Conservation (phyloP, 2,113 vertebrate genomes). For the Raja brachyura region DNA sequence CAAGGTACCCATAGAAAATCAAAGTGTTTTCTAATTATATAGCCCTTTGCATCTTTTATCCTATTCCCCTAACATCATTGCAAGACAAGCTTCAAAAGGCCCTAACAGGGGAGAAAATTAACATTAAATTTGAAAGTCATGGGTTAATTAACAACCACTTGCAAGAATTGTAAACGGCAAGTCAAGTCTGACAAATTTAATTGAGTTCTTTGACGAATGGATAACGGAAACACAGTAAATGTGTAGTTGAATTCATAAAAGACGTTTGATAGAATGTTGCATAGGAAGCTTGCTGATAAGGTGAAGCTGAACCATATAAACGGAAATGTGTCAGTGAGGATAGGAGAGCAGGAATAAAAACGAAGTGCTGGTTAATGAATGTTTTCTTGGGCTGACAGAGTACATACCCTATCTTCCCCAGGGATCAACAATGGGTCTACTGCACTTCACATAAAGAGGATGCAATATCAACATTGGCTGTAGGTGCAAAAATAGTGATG, state of each 20-base stretch:
- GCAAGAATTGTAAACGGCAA: neutral
- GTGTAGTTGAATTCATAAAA: neutral
- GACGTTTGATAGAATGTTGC: neutral
- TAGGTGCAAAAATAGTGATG: neutral
- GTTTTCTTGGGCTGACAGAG: neutral
- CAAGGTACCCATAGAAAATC: neutral
- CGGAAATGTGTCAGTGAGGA: neutral
- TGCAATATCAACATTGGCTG: neutral
- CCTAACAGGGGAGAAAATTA: neutral
- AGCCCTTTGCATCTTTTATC: neutral
- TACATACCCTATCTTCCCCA: neutral
- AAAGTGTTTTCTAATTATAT: neutral
- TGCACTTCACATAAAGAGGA: neutral
- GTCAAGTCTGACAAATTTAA: slow-evolving; percentile 19
- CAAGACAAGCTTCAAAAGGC: neutral
- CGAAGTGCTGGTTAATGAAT: neutral
- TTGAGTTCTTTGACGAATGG: slow-evolving; percentile 22
- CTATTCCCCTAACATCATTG: neutral
- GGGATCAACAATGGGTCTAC: neutral
- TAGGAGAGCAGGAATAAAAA: neutral
- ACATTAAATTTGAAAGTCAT: neutral
- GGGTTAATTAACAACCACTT: neutral
- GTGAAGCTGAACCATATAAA: neutral
- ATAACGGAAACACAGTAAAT: neutral
- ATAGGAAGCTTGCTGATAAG: neutral